Evolutionary conservation across 2,888 invertebrate genomes (phyloP), one percentile per base, ranked within the genome.

Genomic region (Hypolimnas misippus): DNA sequence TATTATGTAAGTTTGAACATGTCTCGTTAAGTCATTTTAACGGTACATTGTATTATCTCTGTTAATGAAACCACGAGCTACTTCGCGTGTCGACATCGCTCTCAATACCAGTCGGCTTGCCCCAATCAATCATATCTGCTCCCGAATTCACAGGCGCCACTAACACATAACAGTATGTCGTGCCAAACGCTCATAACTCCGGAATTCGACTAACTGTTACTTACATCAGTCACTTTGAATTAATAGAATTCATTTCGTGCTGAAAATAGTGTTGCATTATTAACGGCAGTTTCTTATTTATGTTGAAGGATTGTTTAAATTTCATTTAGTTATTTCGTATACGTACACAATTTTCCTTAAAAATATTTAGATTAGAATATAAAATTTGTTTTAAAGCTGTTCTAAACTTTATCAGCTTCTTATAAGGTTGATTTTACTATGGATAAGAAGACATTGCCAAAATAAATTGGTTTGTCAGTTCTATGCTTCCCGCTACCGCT

Each of bases 101-200:
- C 59, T 61, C 61, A 61, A 65, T 63, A 55, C 51, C 21, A 50
- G 40, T 54, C 57, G 8, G 53, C 53, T 40, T 42, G 42, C 16
- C 38, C 42, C 61, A 42, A 65, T 65, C 60, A 52, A 61, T 60
- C 57, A 61, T 62, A 38, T 49, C 19, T 19, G 64, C 64, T 57
- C 62, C 58, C 62, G 65, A 57, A 40, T 44, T 42, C 56, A 42
- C 33, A 38, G 55, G 59, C 55, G 55, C 50, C 40, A 54, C 53
- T 62, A 57, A 63, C 57, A 61, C 57, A 42, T 57, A 55, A 56
- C 44, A 54, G 53, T 49, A 58, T 76, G 66, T 78, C 80, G 81
- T 81, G 82, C 77, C 78, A 74, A 68, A 70, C 66, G 57, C 62
- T 49, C 69, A 74, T 75, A 73, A 72, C 67, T 71, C 67, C 52